phyloP scores from a whole-genome alignment of 2,113 vertebrate genomes.

The Chloropsis hardwickii region DNA sequence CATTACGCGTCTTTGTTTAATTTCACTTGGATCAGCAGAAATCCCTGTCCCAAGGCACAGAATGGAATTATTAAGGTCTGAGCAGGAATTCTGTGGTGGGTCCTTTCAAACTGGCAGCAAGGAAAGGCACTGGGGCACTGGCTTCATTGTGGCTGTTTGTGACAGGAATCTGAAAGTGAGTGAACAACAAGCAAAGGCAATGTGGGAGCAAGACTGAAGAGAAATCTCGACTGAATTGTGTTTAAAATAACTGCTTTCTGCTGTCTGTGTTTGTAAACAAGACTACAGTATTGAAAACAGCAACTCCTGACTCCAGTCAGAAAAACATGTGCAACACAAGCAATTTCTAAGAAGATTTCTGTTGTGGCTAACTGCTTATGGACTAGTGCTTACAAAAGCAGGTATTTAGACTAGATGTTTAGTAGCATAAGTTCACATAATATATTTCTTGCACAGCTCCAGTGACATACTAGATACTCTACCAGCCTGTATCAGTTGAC shows the following conservation, averaged over 20 bases:
- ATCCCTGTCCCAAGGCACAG: background rate
- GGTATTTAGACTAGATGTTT: background rate
- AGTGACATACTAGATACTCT: background rate
- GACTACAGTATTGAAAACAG: rapidly evolving
- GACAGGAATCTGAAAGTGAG: background rate
- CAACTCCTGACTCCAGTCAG: background rate
- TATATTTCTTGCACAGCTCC: background rate
- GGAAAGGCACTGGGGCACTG: background rate
- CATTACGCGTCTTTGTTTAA: background rate
- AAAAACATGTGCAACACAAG: background rate
- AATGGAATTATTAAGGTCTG: background rate
- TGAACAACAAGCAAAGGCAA: background rate
- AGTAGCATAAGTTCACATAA: background rate
- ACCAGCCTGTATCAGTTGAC: background rate
- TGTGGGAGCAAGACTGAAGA: background rate
- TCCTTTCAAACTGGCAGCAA: background rate
- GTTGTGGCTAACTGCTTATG: background rate
- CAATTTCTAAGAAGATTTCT: background rate
- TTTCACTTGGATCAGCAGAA: background rate
- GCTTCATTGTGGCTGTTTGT: background rate
- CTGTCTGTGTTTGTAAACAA: background rate
- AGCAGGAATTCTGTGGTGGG: background rate
- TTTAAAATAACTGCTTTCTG: background rate
- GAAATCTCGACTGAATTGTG: background rate
- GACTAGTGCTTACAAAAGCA: background rate